Base-by-base conservation (phyloP, 2,113 vertebrate genomes). In the Turdus rufiventris region DNA sequence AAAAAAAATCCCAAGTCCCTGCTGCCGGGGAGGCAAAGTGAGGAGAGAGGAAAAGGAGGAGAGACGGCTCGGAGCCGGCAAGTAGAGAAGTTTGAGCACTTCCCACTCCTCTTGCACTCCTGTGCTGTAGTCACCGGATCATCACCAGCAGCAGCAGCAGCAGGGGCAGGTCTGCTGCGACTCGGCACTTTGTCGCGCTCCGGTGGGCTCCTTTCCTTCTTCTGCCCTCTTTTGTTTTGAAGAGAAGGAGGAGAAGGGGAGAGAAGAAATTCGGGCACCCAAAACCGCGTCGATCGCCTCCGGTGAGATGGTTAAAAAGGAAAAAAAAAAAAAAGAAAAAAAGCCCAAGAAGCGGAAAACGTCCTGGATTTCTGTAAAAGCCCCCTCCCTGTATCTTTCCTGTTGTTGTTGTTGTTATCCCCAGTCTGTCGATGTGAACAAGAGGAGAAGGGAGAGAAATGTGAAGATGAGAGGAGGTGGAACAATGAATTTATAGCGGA, bases 401-500 rank as follows among this genome's bases (percentile, higher is more conserved):
- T 85, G 91, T 70, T 89, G 96, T 40, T 95, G 83, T 88, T 87
- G 96, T 94, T 57, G 95, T 97, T 96, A 97, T 97, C 97, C 96
- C 98, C 97, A 97, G 97, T 98, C 97, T 73, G 97, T 95, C 94
- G 97, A 98, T 95, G 97, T 95, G 97, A 97, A 97, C 96, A 97
- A 96, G 63, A 96, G 94, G 97, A 97, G 98, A 95, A 93, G 97
- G 94, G 97, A 96, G 97, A 97, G 97, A 97, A 97, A 97, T 97
- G 98, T 98, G 98, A 97, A 98, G 97, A 98, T 98, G 98, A 97
- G 97, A 98, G 98, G 98, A 98, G 97, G 97, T 97, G 97, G 98
- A 98, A 98, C 98, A 98, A 98, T 98, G 98, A 97, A 98, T 98
- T 98, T 98, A 98, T 98, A 98, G 98, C 97, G 97, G 98, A 98